These are phyloP conservation scores for Leptonema lineaticorne DNA, from an alignment of 1,140 invertebrate genomes.

Conservation along the genomic window DNA sequence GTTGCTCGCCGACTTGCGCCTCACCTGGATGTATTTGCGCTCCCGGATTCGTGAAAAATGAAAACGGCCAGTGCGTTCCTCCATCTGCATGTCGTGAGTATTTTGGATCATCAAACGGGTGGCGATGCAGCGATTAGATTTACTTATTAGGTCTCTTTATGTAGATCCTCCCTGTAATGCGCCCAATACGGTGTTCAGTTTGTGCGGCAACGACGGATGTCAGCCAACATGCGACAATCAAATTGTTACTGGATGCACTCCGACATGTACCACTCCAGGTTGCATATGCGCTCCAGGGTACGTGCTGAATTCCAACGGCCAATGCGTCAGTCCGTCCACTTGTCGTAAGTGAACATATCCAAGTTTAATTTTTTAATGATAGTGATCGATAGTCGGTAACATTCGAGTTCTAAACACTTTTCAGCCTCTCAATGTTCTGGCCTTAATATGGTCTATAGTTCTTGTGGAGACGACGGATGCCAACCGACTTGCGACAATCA, in stretches of 20 bases:
- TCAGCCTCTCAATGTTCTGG: background rate
- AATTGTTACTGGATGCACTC: background rate
- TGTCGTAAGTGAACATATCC: slow-evolving; percentile 6
- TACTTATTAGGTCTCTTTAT: background rate
- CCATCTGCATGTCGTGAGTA: slow-evolving; percentile 18
- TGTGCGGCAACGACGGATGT: slow-evolving; percentile 24
- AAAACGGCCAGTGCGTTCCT: slow-evolving; percentile 20
- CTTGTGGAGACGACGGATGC: background rate
- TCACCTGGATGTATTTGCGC: background rate
- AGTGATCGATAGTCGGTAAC: too few relatives aligned
- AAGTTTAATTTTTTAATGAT: background rate
- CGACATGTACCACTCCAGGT: background rate
- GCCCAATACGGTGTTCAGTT: background rate
- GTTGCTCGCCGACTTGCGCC: background rate
- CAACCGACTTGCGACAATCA: background rate
- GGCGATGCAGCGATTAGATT: background rate
- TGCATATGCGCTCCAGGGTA: slow-evolving; percentile 11
- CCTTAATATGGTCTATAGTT: background rate
- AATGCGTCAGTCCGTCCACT: background rate
- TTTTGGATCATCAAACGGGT: too few relatives aligned
- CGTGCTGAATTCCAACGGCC: slow-evolving; percentile 6
- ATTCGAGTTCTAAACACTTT: too few relatives aligned
- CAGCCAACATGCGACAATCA: slow-evolving; percentile 13
- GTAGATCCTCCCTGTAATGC: background rate
- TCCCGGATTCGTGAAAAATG: slow-evolving; percentile 7